Evolutionary conservation across 2,797 vertebrate species (phyloP).

Genomic region (Gymnodraco acuticeps): DNA sequence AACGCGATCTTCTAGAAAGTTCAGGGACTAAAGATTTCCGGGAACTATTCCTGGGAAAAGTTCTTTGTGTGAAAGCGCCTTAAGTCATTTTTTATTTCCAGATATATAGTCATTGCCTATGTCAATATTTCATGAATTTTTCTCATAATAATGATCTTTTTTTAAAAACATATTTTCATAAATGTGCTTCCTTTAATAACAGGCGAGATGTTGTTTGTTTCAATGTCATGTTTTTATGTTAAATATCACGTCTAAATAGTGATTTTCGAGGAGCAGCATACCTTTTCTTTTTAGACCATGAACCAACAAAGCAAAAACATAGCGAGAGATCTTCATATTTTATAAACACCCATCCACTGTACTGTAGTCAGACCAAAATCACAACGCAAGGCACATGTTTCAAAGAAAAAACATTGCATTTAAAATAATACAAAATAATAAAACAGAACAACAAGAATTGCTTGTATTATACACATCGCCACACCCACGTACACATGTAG

Average conservation of each 20-base stretch:
- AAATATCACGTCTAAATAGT: slow-evolving; percentile 6
- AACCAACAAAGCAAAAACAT: slow-evolving; percentile 36
- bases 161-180: no score
- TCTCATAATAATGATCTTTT: no score
- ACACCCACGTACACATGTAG: slow-evolving; percentile 62
- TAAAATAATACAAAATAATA: slow-evolving; percentile 67
- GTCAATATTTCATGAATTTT: no score
- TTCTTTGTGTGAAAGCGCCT: no score
- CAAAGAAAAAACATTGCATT: slow-evolving; percentile 74
- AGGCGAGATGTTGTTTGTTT: not conserved
- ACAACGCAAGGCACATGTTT: slow-evolving; percentile 87
- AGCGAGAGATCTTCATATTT: slow-evolving; percentile 59
- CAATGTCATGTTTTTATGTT: not conserved
- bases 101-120: no score
- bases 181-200: not conserved
- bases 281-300: not conserved
- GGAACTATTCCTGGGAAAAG: no score
- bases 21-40: no score
- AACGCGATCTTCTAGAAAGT: no score
- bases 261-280: not conserved
- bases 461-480: slow-evolving; percentile 68
- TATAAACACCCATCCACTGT: slow-evolving; percentile 67
- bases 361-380: slow-evolving; percentile 71
- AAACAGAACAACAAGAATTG: slow-evolving; percentile 60
- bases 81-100: no score